phyloP scores from a whole-genome alignment of 2,888 invertebrate genomes.

The Fragum fragum region DNA sequence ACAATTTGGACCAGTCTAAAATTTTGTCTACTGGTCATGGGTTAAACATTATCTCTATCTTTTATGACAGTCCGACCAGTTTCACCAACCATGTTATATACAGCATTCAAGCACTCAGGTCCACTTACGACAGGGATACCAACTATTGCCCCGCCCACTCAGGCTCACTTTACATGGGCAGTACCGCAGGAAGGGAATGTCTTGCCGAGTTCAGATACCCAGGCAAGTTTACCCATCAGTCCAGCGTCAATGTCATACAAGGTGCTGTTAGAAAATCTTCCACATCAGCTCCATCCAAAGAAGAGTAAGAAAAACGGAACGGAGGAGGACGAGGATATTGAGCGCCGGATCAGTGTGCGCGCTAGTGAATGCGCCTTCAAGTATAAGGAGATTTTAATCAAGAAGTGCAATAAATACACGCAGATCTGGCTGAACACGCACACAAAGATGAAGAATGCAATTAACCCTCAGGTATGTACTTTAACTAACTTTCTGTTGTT shows the following conservation, averaged over 20 bases:
- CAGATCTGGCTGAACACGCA: constrained; percentile 88
- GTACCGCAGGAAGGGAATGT: constrained; percentile 18
- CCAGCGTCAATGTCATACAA: constrained; percentile 82
- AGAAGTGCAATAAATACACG: constrained; percentile 89
- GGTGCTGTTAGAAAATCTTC: constrained; percentile 78
- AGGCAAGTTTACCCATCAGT: constrained; percentile 78
- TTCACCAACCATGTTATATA: constrained; percentile 74
- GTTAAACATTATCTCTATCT: not conserved
- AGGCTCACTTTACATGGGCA: constrained; percentile 35
- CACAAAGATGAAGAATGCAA: constrained; percentile 89
- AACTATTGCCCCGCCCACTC: constrained; percentile 43
- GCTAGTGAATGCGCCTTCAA: constrained; percentile 86
- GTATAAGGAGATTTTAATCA: constrained; percentile 89
- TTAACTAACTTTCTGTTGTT: not conserved
- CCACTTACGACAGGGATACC: constrained; percentile 35
- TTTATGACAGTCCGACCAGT: constrained; percentile 62
- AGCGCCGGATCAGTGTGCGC: constrained; percentile 85
- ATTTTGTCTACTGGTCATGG: too few species aligned
- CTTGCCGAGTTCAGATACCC: constrained; percentile 6
- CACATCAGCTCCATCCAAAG: constrained; percentile 77
- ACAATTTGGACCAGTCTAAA: too few species aligned
- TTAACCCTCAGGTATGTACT: constrained; percentile 89
- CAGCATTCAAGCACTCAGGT: constrained; percentile 70
- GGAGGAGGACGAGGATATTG: constrained; percentile 72
- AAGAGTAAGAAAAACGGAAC: constrained; percentile 63